Conservation (phyloP, 1,140 invertebrate genomes). For the Acromyrmex echinatior region DNA sequence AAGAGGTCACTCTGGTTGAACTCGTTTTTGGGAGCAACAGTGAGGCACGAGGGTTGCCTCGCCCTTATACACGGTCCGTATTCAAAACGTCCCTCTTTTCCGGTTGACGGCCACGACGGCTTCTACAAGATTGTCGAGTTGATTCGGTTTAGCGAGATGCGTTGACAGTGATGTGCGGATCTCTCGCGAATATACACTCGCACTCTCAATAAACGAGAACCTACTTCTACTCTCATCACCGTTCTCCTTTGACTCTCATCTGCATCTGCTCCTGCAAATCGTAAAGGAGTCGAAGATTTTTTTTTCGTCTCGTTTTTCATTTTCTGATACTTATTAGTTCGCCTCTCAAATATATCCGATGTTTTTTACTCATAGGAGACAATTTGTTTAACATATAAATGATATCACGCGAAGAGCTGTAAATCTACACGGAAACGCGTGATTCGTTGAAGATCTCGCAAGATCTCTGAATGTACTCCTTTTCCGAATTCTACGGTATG, state of each 20-base stretch:
- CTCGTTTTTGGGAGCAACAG: conserved; percentile 40
- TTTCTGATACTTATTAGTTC: conserved; percentile 41
- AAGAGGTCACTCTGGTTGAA: conserved; percentile 28
- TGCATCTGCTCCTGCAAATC: background rate
- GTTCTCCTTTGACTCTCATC: background rate
- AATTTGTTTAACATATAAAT: background rate
- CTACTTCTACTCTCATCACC: background rate
- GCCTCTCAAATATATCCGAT: background rate
- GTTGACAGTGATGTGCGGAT: conserved; percentile 39
- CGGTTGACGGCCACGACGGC: conserved; percentile 7
- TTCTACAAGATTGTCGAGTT: conserved; percentile 39
- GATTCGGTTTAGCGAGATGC: conserved; percentile 21
- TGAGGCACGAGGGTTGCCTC: background rate
- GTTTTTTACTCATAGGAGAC: background rate
- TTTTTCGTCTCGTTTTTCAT: background rate
- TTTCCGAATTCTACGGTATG: too few relatives aligned
- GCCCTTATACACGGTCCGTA: conserved; percentile 18
- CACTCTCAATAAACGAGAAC: conserved; percentile 24
- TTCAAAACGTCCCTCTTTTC: conserved; percentile 51
- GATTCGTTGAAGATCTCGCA: background rate
- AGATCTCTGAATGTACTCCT: too few relatives aligned
- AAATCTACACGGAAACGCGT: background rate
- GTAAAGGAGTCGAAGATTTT: conserved; percentile 26
- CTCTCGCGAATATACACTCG: background rate
- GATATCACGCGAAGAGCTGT: background rate